These are phyloP conservation scores for Nephrotoma flavescens DNA, from an alignment of 2,888 invertebrate species.

Conservation along the genomic window DNA sequence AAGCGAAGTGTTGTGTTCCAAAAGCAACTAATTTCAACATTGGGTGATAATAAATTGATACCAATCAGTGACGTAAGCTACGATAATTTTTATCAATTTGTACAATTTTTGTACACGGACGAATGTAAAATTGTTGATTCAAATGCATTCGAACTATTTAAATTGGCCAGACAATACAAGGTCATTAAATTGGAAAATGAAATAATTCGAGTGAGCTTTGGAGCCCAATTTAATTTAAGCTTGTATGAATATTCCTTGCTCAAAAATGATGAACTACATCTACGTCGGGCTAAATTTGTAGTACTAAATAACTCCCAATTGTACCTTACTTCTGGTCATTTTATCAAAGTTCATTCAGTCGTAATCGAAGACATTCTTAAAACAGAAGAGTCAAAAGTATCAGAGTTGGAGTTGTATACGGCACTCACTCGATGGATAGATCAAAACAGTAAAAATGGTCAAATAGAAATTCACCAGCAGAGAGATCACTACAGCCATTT, in stretches of 20 bases:
- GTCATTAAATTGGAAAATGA: background rate
- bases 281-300: too few relatives aligned
- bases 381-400: background rate
- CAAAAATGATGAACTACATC: background rate
- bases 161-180: background rate
- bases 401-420: background rate
- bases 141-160: background rate
- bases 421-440: background rate
- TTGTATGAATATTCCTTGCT: background rate
- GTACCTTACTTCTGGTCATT: background rate
- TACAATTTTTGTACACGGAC: background rate
- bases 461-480: background rate
- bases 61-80: background rate
- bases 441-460: background rate
- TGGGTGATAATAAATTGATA: background rate
- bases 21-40: too few relatives aligned
- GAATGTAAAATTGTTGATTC: background rate
- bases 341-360: background rate
- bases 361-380: background rate
- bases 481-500: background rate
- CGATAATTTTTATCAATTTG: background rate
- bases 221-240: background rate
- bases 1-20: too few relatives aligned
- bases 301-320: too few relatives aligned
- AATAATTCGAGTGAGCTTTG: background rate